Conservation (phyloP, 1,140 invertebrate species). For the Drosophila sechellia region DNA sequence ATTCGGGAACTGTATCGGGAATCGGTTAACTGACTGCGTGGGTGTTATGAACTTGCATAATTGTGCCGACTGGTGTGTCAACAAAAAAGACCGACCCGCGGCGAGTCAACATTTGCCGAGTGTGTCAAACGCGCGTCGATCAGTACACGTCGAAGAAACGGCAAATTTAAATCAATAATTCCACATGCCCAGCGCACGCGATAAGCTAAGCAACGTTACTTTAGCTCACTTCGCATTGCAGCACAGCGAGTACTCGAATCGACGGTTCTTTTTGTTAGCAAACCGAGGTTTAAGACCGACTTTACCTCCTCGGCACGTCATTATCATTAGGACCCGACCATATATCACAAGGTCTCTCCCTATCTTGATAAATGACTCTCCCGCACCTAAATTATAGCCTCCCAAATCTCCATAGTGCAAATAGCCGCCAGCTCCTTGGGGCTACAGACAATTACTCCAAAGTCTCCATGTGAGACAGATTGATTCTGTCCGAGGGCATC, state of each 20-base stretch:
- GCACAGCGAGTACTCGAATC: constrained; percentile 1
- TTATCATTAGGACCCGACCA: constrained; percentile 74
- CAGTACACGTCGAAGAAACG: constrained; percentile 30
- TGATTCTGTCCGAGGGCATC: constrained; percentile 5
- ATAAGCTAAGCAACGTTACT: constrained; percentile 30
- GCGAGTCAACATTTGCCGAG: constrained; percentile 75
- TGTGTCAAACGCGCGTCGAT: constrained; percentile 75
- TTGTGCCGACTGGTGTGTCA: constrained; percentile 68
- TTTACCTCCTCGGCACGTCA: constrained; percentile 48
- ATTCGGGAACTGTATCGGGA: constrained; percentile 29
- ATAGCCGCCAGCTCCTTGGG: constrained; percentile 74
- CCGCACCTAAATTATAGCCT: constrained; percentile 74
- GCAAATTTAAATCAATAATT: constrained; percentile 74
- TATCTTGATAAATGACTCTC: constrained; percentile 56
- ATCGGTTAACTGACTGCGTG: constrained; percentile 63
- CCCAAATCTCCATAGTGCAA: constrained; percentile 61
- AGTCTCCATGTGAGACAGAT: constrained; percentile 14
- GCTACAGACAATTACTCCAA: constrained; percentile 61
- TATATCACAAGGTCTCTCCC: constrained; percentile 58
- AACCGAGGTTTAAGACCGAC: constrained; percentile 1
- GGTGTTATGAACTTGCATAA: constrained; percentile 81
- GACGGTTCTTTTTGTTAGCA: background rate
- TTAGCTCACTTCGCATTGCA: constrained; percentile 1
- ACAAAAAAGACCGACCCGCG: constrained; percentile 37
- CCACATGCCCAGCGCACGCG: constrained; percentile 29